Percentiles rank a stretch among this genome's conserved stretches.
Conservation (phyloP, 2,888 invertebrate genomes). For the Thysanoteuthis rhombus region DNA sequence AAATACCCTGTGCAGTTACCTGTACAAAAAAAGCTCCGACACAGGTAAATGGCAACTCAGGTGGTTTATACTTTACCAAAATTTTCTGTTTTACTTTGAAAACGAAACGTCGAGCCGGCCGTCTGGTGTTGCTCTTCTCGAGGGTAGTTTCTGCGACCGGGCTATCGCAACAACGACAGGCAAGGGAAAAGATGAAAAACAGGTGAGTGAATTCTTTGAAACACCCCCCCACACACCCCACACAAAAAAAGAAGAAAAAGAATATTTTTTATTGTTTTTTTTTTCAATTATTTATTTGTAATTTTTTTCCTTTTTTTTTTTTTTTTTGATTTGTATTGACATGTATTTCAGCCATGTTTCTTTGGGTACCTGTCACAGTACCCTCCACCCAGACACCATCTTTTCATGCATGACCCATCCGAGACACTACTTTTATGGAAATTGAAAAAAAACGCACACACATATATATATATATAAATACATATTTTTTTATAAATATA, state of each 20-base stretch:
- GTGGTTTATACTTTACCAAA: slow-evolving; percentile 75
- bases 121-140: slow-evolving; percentile 84
- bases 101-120: slow-evolving; percentile 82
- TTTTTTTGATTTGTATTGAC: no score
- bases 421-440: no score
- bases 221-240: background rate
- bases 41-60: slow-evolving; percentile 84
- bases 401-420: no score
- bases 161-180: slow-evolving; percentile 54
- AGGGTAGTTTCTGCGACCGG: slow-evolving; percentile 80
- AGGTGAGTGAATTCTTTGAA: slow-evolving; percentile 48
- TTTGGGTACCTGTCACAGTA: no score
- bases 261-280: no score
- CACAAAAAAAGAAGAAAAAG: no score
- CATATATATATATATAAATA: background rate
- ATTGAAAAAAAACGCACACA: background rate
- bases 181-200: slow-evolving; percentile 64
- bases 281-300: no score
- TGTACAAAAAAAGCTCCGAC: slow-evolving; percentile 86
- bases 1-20: slow-evolving; percentile 82
- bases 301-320: no score
- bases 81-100: slow-evolving; percentile 90
- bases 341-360: no score
- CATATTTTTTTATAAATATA: no score
- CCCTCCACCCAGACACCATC: no score